Base-by-base conservation (phyloP, 2,113 vertebrate species). In the Chionis minor region DNA sequence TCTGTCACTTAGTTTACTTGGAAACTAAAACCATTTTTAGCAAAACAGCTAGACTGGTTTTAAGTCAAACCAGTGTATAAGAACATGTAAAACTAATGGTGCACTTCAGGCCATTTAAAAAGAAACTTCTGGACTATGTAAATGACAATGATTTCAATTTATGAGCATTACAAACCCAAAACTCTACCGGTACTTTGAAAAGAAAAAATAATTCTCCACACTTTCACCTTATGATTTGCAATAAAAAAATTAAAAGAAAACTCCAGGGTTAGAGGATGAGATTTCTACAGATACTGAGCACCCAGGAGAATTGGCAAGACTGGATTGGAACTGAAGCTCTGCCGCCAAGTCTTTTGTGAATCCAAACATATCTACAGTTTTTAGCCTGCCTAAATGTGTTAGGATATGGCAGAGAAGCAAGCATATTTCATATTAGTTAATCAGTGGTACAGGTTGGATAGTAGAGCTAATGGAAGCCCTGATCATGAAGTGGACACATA, bases 1-100 rank as follows among this genome's bases (percentile, higher is more conserved):
- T 91, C 45, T 89, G 62, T 91, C 73, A 84, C n/a, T 65, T 86
- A 47, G 74, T 95, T 86, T 80, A 73, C 67, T 95, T 81, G 86
- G 81, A 94, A 96, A 92, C 65, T 40, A 71, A 92, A 96, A 59
- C 73, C 80, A 75, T 79, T 96, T 96, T 61, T 94, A 91, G 81
- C 30, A 69, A 49, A 91, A 15, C 49, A 93, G 70, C 30, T 66
- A 24, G 56, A 35, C n/a, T 73, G 52, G 7, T 70, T 96, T 38
- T 65, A 70, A 85, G 82, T 75, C 47, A 81, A 45, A 70, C 7
- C 28, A 35, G 47, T 38, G 10, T 72, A 26, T 20, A 70, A 35
- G 51, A 77, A 30, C 24, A 15, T 74, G 58, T 88, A 82, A 93
- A 90, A 59, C 8, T 49, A 49, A 77, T 17, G 14, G 23, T 66